These are phyloP conservation scores for Heliocidaris tuberculata DNA, from an alignment of 35 echinoderm and acorn worm species.

Conservation along the genomic window DNA sequence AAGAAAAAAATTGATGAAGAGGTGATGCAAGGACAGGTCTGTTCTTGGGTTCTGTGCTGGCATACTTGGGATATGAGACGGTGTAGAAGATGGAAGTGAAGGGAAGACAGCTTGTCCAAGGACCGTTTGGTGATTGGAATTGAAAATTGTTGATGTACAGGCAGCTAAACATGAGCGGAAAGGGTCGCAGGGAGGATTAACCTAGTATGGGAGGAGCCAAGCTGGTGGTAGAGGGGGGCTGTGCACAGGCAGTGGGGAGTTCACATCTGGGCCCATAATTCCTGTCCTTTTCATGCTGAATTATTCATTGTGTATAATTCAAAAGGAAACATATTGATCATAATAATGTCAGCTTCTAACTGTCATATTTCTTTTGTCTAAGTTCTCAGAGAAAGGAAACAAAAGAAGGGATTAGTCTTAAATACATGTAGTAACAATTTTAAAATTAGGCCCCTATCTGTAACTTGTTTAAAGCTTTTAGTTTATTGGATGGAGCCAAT, in stretches of 20 bases:
- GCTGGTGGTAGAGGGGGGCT: not conserved
- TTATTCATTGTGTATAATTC: too few species aligned
- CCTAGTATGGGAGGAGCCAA: not conserved
- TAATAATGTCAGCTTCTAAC: too few species aligned
- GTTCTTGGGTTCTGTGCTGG: not conserved
- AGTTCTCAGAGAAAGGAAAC: too few species aligned
- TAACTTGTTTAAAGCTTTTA: too few species aligned
- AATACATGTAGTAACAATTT: too few species aligned
- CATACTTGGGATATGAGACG: not conserved
- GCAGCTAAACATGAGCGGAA: not conserved
- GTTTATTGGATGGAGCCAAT: too few species aligned
- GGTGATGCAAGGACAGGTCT: not conserved
- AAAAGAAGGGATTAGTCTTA: too few species aligned
- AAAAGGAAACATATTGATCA: too few species aligned
- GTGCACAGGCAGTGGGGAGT: not conserved
- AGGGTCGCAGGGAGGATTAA: conserved; percentile 6
- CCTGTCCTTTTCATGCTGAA: not conserved
- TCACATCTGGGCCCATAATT: not conserved
- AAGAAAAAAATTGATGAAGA: not conserved
- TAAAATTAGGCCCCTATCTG: too few species aligned
- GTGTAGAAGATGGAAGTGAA: not conserved
- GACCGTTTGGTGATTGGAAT: not conserved
- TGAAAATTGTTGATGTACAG: conserved; percentile 38
- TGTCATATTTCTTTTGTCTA: too few species aligned
- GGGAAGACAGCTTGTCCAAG: not conserved